A percentile compares a stretch with the other conserved stretches of the same genome.
phyloP scores from a whole-genome alignment of 2,797 vertebrate species.

The Gouania willdenowi region DNA sequence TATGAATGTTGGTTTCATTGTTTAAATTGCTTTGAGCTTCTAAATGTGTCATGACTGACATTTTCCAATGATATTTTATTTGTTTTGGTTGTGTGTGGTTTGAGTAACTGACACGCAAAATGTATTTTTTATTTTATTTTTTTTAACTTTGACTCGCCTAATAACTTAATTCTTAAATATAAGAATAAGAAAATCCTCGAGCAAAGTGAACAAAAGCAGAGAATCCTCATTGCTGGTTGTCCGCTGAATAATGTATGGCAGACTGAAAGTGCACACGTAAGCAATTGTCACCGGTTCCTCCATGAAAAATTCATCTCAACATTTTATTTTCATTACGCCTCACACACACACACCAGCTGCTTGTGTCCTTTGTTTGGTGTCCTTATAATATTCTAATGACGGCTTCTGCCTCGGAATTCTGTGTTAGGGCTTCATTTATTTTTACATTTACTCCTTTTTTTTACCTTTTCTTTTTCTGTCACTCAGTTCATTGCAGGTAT shows the following conservation, averaged over 20 bases:
- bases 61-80: no score
- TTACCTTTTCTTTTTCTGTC: slow-evolving; percentile 8
- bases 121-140: no score
- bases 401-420: slow-evolving; percentile 15
- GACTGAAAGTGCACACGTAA: slow-evolving; percentile 54
- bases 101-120: no score
- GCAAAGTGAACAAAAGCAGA: slow-evolving; percentile 51
- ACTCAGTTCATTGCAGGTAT: slow-evolving; percentile 1
- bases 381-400: slow-evolving; percentile 60
- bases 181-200: no score
- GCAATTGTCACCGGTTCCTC: slow-evolving; percentile 69
- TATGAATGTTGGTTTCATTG: no score
- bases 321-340: slow-evolving; percentile 72
- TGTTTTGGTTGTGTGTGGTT: no score
- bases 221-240: slow-evolving; percentile 42
- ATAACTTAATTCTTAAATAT: slow-evolving; percentile 45
- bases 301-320: slow-evolving; percentile 77
- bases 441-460: slow-evolving; percentile 8
- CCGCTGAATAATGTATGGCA: slow-evolving; percentile 71
- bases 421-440: slow-evolving; percentile 37
- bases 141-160: slow-evolving; percentile 34
- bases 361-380: slow-evolving; percentile 58
- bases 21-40: no score
- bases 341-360: slow-evolving; percentile 38
- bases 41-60: no score